Evolutionary conservation across 2,888 invertebrate species (phyloP), one percentile per base, ranked within the genome.

Genomic region (Cryptophagus acutangulus): DNA sequence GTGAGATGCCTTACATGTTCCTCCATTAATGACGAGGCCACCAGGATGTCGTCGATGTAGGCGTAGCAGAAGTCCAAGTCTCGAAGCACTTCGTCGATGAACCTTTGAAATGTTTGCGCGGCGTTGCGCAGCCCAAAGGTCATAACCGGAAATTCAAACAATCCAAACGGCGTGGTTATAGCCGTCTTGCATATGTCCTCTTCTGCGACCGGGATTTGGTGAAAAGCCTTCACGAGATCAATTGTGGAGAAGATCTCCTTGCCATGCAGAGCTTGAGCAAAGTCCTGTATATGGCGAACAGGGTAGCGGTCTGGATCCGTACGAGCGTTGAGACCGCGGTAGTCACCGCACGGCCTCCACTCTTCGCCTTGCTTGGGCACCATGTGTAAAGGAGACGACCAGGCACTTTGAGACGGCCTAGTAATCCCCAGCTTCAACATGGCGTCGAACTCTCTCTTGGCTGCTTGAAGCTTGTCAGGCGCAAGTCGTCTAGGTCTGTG

Each of bases 101-200:
- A 62, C 1, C 62, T 43, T 40, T 65, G 62, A 40, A 67, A 69
- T 1, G 61, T 63, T 37, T 63, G 62, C 1, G 58, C 57, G 1
- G 63, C 63, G 36, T 67, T 67, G 2, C 58, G 44, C 2, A 68
- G 43, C 0, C 64, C 65, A 37, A 61, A 58, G 17, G 52, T 34
- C 62, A 65, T 66, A 5, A 34, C 24, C 0, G 44, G 5, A 33
- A 57, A 64, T 38, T 67, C 66, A 35, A 58, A 67, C 2, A 66
- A 40, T 2, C 64, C 65, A 37, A 65, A 59, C 1, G 65, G 64
- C 2, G 66, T 67, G 1, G 43, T 61, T 2, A 68, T 58, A 0
- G 62, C 66, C 2, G 65, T 66, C 45, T 69, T 69, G 1, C 33
- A 43, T 9, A 67, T 54, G 41, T 67, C 61, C 10, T 54, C 56